Percentiles rank a stretch among this genome's conserved stretches.
Evolutionary conservation across 2,797 vertebrate species (phyloP).

Genomic region (Eidolon dupreanum): DNA sequence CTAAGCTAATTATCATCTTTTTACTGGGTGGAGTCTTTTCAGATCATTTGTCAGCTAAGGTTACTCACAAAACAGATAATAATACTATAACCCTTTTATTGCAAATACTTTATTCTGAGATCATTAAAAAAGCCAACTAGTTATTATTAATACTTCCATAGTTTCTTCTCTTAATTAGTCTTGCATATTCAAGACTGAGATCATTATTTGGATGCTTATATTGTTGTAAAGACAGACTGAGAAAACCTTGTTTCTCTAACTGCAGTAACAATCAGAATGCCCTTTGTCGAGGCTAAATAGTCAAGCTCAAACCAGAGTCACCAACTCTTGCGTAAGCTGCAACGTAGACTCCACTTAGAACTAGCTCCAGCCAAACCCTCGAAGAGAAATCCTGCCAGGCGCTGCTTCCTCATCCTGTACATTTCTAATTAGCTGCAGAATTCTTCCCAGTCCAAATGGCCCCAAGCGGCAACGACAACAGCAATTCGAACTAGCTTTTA

Average conservation of each 20-base stretch:
- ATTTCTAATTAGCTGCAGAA: slow-evolving; percentile 54
- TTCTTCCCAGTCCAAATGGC: slow-evolving; percentile 51
- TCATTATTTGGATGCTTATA: background rate
- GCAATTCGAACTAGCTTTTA: slow-evolving; percentile 62
- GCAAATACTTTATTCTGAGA: background rate
- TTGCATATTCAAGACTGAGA: slow-evolving; percentile 37
- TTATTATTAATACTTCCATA: slow-evolving; percentile 26
- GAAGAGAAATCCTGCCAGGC: background rate
- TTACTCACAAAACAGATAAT: background rate
- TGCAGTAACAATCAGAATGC: background rate
- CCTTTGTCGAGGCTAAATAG: background rate
- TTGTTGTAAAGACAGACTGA: slow-evolving; percentile 52
- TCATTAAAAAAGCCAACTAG: background rate
- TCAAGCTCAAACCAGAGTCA: background rate
- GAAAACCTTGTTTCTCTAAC: background rate
- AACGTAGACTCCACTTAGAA: background rate
- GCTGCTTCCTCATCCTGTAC: background rate
- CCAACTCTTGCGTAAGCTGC: background rate
- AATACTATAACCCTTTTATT: background rate
- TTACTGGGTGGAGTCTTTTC: background rate
- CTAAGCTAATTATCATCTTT: background rate
- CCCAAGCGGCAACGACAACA: slow-evolving; percentile 46
- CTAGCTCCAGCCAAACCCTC: background rate
- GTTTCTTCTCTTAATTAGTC: background rate
- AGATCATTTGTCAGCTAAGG: background rate